Evolutionary conservation across 2,113 vertebrate genomes (phyloP).

Genomic region (Chlorodrepanis virens): DNA sequence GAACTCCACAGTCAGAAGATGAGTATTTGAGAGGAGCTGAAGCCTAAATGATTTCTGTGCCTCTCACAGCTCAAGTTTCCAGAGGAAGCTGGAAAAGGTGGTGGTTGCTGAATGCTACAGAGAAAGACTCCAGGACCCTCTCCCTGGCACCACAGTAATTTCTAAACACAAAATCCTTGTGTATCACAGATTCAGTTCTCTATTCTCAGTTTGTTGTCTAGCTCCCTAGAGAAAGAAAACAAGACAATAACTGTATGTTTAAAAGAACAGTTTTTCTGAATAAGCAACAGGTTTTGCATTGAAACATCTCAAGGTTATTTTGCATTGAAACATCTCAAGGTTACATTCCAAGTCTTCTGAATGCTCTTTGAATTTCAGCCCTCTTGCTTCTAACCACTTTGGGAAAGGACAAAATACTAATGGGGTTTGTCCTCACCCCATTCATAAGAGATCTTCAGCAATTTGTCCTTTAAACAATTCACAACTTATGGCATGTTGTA

Average conservation of each 20-base stretch:
- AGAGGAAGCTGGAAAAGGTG: neutral
- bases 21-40: neutral
- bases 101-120: neutral
- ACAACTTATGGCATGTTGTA: neutral
- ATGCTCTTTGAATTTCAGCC: neutral
- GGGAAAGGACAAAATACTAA: neutral
- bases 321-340: neutral
- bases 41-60: neutral
- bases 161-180: neutral
- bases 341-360: neutral
- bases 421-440: neutral
- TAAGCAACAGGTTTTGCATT: neutral
- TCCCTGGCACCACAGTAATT: neutral
- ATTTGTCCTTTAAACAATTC: neutral
- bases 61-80: neutral
- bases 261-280: neutral
- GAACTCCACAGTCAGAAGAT: neutral
- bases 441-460: neutral
- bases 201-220: neutral
- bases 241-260: neutral
- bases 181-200: neutral
- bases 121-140: neutral
- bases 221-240: neutral
- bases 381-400: neutral
- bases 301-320: neutral